A percentile compares a stretch with the other conserved stretches of the same genome.
phyloP scores from a whole-genome alignment of 2,797 vertebrate genomes.

The Cryptoblepharus egeriae region DNA sequence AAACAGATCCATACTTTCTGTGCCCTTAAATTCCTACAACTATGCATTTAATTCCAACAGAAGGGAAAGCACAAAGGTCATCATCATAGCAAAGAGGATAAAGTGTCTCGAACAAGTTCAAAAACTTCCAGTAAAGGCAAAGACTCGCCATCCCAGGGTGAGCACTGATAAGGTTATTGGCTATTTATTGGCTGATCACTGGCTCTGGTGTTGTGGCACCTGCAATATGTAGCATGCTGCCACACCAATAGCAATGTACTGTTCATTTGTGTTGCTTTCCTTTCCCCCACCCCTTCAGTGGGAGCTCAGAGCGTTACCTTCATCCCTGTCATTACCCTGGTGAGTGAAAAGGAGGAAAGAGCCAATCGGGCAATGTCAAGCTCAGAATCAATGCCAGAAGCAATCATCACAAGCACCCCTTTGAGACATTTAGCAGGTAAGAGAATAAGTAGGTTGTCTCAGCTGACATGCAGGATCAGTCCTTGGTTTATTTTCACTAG shows the following conservation, averaged over 20 bases:
- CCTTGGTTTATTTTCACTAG: too few species aligned
- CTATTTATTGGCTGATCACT: too few species aligned
- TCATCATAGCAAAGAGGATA: slow-evolving; percentile 57
- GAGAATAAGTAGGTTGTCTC: not conserved
- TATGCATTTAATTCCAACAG: not conserved
- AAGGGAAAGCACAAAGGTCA: slow-evolving; percentile 62
- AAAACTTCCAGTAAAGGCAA: slow-evolving; percentile 45
- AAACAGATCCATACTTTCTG: too few species aligned
- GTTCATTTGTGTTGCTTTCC: not conserved
- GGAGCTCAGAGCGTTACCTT: not conserved
- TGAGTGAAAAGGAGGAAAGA: not conserved
- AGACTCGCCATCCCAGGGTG: slow-evolving; percentile 56
- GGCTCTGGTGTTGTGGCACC: too few species aligned
- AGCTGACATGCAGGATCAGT: not conserved
- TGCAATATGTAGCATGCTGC: too few species aligned
- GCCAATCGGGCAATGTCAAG: rapidly evolving
- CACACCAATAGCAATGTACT: too few species aligned
- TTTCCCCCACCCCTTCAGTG: not conserved
- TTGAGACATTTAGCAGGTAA: slow-evolving; percentile 39
- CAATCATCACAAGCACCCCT: not conserved
- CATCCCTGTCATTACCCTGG: not conserved
- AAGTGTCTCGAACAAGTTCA: slow-evolving; percentile 44
- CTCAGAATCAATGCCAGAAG: slow-evolving; percentile 1
- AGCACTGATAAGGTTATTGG: too few species aligned
- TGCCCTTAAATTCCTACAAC: not conserved